These are phyloP conservation scores for Columba janthina DNA, from an alignment of 2,113 vertebrate species.

Conservation along the genomic window DNA sequence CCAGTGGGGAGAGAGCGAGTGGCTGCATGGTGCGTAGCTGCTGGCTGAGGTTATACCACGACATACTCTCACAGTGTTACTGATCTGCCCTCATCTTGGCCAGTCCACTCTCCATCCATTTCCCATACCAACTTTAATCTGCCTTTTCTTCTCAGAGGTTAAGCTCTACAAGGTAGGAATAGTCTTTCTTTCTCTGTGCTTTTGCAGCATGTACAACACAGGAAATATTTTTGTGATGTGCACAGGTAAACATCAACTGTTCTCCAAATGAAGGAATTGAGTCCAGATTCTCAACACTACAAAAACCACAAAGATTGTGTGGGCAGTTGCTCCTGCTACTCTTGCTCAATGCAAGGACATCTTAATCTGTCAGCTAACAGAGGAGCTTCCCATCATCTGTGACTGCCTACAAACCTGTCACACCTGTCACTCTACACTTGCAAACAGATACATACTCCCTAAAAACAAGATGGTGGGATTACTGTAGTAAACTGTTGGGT, in stretches of 20 bases:
- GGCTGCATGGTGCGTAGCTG: background rate
- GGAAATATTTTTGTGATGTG: background rate
- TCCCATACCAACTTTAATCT: background rate
- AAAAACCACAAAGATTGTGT: background rate
- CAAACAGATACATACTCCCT: background rate
- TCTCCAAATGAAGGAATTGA: background rate
- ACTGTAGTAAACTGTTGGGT: background rate
- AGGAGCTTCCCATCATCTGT: background rate
- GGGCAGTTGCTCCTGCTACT: background rate
- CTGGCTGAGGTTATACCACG: background rate
- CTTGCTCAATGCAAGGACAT: background rate
- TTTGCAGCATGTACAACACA: background rate
- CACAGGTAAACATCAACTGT: background rate
- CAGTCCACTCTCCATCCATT: background rate
- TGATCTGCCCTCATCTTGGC: background rate
- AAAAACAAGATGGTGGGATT: background rate
- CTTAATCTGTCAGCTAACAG: background rate
- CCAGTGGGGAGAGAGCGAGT: rapidly evolving
- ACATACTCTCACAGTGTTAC: background rate
- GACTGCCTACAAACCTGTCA: background rate
- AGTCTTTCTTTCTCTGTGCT: background rate
- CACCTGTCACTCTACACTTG: background rate
- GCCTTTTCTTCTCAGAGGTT: background rate
- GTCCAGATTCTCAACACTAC: background rate
- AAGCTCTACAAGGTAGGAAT: background rate